These are phyloP conservation scores for Rhadina sibilatrix DNA, from an alignment of 2,113 vertebrate species.

Conservation along the genomic window DNA sequence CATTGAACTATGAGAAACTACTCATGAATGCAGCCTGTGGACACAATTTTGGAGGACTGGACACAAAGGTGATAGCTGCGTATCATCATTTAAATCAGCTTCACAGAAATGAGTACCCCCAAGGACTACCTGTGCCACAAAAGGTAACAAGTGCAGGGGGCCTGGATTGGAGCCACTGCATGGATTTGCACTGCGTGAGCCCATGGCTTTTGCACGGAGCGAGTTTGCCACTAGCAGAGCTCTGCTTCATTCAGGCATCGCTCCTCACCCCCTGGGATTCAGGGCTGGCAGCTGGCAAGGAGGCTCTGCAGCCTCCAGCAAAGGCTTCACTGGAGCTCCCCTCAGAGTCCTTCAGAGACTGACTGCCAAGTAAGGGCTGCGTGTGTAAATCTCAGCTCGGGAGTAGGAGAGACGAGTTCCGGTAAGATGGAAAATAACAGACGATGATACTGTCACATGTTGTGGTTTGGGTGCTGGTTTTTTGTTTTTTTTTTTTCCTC, in stretches of 20 bases:
- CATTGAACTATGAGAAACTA: background rate
- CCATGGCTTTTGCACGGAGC: background rate
- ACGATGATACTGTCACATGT: background rate
- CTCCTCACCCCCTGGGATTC: background rate
- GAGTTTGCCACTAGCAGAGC: background rate
- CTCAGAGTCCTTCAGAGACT: background rate
- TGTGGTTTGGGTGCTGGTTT: too few relatives aligned
- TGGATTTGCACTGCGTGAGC: background rate
- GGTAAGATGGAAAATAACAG: background rate
- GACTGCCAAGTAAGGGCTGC: background rate
- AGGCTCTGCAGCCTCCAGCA: background rate
- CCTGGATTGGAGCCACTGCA: fast-evolving
- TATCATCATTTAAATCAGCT: background rate
- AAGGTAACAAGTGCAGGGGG: background rate
- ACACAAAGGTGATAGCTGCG: background rate
- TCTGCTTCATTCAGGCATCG: fast-evolving
- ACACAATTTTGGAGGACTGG: background rate
- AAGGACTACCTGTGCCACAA: background rate
- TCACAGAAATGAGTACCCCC: background rate
- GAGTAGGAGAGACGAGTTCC: background rate
- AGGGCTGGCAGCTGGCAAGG: background rate
- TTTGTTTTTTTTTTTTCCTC: background rate
- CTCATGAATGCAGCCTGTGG: fast-evolving
- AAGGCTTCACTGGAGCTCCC: background rate
- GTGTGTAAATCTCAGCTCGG: background rate